Conservation (phyloP, 2,797 vertebrate genomes). For the Pristis pectinata region DNA sequence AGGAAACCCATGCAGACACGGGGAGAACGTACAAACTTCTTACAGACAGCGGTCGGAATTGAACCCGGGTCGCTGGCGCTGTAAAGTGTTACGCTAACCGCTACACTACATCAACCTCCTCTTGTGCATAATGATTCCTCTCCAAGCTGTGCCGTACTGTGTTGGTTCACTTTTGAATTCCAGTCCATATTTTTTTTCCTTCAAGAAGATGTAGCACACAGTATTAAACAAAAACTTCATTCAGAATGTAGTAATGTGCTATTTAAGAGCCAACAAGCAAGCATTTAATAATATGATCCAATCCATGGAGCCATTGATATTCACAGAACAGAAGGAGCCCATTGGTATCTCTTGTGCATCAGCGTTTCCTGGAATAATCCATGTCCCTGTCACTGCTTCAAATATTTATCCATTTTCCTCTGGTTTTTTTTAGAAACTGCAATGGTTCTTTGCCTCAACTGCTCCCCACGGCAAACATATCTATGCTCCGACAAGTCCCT, state of each 20-base stretch:
- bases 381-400: background rate
- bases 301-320: background rate
- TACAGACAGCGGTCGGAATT: too few species aligned
- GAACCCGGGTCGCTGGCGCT: too few species aligned
- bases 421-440: background rate
- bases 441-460: background rate
- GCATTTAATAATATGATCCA: background rate
- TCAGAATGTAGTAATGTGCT: background rate
- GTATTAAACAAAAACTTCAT: background rate
- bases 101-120: too few species aligned
- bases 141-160: too few species aligned
- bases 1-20: too few species aligned
- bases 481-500: background rate
- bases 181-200: background rate
- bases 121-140: background rate
- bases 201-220: background rate
- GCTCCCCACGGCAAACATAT: background rate
- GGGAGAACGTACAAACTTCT: too few species aligned
- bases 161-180: background rate
- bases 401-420: background rate
- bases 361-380: background rate
- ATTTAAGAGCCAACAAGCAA: background rate
- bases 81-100: too few species aligned
- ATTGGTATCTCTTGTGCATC: background rate
- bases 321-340: background rate